phyloP scores from a whole-genome alignment of 2,797 vertebrate genomes.

The Molossus alvarezi region DNA sequence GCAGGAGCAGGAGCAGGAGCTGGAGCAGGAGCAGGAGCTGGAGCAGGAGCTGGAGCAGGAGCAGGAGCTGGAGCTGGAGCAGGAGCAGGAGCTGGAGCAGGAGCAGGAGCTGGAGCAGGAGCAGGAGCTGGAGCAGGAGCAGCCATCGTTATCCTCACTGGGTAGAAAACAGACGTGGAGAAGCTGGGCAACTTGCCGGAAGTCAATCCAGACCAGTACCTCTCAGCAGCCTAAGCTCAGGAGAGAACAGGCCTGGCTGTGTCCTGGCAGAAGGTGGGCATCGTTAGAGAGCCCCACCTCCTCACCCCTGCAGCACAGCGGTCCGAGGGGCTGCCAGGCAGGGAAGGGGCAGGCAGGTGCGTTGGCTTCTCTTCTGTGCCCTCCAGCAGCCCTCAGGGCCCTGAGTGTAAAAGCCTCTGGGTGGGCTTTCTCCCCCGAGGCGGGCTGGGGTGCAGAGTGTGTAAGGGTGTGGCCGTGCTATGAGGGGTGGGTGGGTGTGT shows the following conservation, averaged over 20 bases:
- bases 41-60: too few relatives aligned
- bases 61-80: too few relatives aligned
- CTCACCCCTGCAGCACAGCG: not conserved
- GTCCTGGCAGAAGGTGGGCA: not conserved
- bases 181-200: too few relatives aligned
- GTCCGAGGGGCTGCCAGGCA: not conserved
- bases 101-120: too few relatives aligned
- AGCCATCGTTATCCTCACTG: not conserved
- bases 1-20: too few relatives aligned
- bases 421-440: not conserved
- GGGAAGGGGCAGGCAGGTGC: too few relatives aligned
- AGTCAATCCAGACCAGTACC: not conserved
- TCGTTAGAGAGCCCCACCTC: not conserved
- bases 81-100: too few relatives aligned
- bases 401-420: not conserved
- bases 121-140: too few relatives aligned
- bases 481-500: too few relatives aligned
- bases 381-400: not conserved
- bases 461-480: not conserved
- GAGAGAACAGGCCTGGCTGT: not conserved
- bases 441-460: not conserved
- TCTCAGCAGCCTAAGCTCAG: accelerated
- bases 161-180: not conserved
- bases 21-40: too few relatives aligned
- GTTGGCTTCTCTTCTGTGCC: not conserved